Evolutionary conservation across 2,113 vertebrate genomes (phyloP), one percentile per base, ranked within the genome.

Genomic region (Ammospiza nelsoni): DNA sequence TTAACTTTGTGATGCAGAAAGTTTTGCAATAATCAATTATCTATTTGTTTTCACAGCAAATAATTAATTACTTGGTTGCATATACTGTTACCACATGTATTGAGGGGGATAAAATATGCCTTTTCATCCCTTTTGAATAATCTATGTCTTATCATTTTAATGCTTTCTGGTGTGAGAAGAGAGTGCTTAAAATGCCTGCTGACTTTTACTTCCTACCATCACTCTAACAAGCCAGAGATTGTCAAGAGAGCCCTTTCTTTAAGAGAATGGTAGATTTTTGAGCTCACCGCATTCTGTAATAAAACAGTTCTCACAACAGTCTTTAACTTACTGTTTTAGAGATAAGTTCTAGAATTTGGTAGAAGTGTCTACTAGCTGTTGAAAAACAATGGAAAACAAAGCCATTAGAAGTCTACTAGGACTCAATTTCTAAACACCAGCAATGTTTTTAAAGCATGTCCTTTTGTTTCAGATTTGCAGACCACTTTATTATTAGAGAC

Each of bases 381-480:
- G 12, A 48, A 82, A 91, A 81, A 54, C 20, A 22, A 5, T 8
- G 66, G 72, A 37, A 88, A 76, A 20, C 14, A 46, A 43, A 55
- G 11, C 20, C 7, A 15, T 46, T 76, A 24, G 15, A 67, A 77
- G 43, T 48, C 24, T 69, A 37, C 77, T 59, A 22, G 11, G 15
- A 86, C 33, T 88, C 48, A 15, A 5, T 73, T 79, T 90, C 35
- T 88, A 21, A 90, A 63, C 15, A 77, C 33, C 25, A 83, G 46
- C 59, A 19, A 39, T 24, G 14, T 31, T 81, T 80, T 75, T 31
- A 78, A 88, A 84, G 12, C 35, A 23, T 3, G 15, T 66, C 14
- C 8, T 77, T 66, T 91, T 81, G 33, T 94, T 94, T 91, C 59
- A 86, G 55, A 77, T 88, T 67, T 90, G 44, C 48, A 80, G n/a